Evolutionary conservation across 2,113 vertebrate genomes (phyloP), one percentile per base, ranked within the genome.

Genomic region (Hippolais icterina): DNA sequence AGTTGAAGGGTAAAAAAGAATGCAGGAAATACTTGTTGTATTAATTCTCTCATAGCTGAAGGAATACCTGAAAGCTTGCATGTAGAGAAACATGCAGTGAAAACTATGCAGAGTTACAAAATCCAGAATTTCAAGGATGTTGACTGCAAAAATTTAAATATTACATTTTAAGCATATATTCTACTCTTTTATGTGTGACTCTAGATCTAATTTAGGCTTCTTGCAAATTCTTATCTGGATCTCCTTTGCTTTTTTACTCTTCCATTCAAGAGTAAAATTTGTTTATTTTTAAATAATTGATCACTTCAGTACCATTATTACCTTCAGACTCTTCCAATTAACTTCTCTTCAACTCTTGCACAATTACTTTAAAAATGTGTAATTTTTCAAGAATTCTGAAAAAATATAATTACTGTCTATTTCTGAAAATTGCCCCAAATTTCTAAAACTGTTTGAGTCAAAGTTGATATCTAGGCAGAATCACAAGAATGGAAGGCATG

Each of bases 81-180:
- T 47, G 27, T 42, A 16, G 31, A 31, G 47, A 25, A 72, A 37
- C 0, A 0, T 47, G 20, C 16, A 27, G 4, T 69, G 25, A 49
- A 39, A 83, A 27, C 44, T 19, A 19, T 13, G 16, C 19, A 20
- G 37, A 35, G 5, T 52, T 60, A 33, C 3, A 47, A 64, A 89
- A 42, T 17, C 25, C 0, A 29, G 15, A 16, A 29, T 54, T 53
- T 63, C 11, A 54, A 31, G 11, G 20, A 14, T 25, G 5, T 19
- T 63, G 17, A 37, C 8, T 0, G 2, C 31, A 41, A 28, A 65
- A 49, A 28, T 24, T 54, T 14, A 42, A 56, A 11, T 75, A 25
- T 11, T 83, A 2, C 2, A 2, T 71, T 94, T 71, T 71, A 56
- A 78, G 16, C 14, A 13, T 23, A 5, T 8, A 7, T 69, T 53